Evolutionary conservation across 2,113 vertebrate species (phyloP).

Genomic region (Perca schrenkii): DNA sequence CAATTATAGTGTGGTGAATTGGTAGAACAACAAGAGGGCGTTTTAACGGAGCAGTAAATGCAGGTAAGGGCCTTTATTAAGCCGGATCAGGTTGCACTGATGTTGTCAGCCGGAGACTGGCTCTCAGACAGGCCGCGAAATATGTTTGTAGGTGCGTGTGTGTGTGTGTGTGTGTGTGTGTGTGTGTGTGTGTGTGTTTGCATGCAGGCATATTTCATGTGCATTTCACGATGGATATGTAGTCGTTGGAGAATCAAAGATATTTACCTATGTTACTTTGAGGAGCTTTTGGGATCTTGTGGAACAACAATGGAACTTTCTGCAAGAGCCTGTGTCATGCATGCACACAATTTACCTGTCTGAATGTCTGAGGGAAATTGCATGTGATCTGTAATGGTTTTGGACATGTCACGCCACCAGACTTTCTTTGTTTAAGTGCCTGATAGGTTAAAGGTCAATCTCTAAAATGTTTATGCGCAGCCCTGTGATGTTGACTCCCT

Average conservation of each 20-base stretch:
- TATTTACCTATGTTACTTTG: slow-evolving; percentile 21
- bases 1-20: slow-evolving; percentile 77
- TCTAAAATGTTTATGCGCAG: slow-evolving; percentile 77
- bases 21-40: slow-evolving; percentile 76
- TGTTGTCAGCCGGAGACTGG: slow-evolving; percentile 66
- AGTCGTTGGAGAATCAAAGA: slow-evolving; percentile 1
- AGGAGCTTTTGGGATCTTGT: slow-evolving; percentile 17
- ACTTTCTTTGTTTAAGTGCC: slow-evolving; percentile 37
- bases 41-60: slow-evolving; percentile 81
- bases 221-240: slow-evolving; percentile 14
- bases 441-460: slow-evolving; percentile 74
- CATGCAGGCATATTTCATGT: slow-evolving; percentile 2
- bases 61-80: slow-evolving; percentile 78
- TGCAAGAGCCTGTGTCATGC: background rate
- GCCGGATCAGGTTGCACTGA: slow-evolving; percentile 75
- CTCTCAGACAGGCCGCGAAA: slow-evolving; percentile 38
- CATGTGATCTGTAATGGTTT: slow-evolving; percentile 64
- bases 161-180: slow-evolving; percentile 29
- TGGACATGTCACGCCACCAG: slow-evolving; percentile 49
- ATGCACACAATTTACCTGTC: slow-evolving; percentile 49
- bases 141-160: slow-evolving; percentile 23
- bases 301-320: background rate
- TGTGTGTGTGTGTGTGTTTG: slow-evolving; percentile 43
- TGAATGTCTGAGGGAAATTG: slow-evolving; percentile 37
- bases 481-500: slow-evolving; percentile 63